A percentile compares a stretch with the other conserved stretches of the same genome.
Evolutionary conservation across 2,888 invertebrate genomes (phyloP).

Genomic region (Ferrisia virgata): DNA sequence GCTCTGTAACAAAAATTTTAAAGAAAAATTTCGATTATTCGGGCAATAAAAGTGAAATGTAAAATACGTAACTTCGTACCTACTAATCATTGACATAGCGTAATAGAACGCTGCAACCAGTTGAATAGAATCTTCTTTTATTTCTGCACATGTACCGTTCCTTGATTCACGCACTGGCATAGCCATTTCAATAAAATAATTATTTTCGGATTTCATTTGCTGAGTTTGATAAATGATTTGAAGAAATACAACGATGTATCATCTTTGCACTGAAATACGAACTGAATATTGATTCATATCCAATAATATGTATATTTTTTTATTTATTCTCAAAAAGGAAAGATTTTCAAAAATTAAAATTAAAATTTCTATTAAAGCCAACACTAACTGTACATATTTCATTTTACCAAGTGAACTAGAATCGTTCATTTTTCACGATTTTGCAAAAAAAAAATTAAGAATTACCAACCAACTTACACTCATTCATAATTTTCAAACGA

Average conservation of each 20-base stretch:
- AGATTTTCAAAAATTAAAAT: background rate
- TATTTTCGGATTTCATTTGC: background rate
- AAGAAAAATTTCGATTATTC: background rate
- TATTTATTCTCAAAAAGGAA: background rate
- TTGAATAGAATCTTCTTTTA: background rate
- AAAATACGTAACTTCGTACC: background rate
- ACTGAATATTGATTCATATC: too few species aligned
- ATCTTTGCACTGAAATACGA: background rate
- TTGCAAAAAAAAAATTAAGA: background rate
- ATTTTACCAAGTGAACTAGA: background rate
- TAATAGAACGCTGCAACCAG: background rate
- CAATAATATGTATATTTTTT: too few species aligned
- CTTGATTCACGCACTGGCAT: background rate
- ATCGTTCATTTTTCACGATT: background rate
- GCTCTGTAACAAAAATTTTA: background rate
- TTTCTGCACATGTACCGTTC: background rate
- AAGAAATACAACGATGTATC: background rate
- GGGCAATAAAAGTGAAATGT: background rate
- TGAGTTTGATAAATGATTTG: background rate
- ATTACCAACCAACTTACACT: background rate
- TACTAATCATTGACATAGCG: background rate
- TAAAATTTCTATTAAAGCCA: background rate
- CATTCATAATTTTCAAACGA: background rate
- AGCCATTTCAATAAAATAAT: background rate
- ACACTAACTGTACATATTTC: background rate